These are phyloP conservation scores for Taeniopygia guttata DNA, from an alignment of 2,797 vertebrate genomes.

Conservation along the genomic window DNA sequence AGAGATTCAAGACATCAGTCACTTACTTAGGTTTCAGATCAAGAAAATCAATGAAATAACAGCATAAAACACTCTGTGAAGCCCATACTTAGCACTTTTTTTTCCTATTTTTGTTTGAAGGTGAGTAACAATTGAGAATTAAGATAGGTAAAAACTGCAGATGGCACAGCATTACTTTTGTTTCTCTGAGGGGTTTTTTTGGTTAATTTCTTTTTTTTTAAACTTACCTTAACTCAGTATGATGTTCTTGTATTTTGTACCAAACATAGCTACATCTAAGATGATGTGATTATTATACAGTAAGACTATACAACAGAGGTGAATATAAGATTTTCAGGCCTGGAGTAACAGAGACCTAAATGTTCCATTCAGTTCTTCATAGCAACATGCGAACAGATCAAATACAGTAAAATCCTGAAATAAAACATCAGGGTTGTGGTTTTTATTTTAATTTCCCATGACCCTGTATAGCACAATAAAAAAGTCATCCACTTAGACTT, in stretches of 20 bases:
- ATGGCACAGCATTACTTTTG: background rate
- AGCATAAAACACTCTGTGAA: rapidly evolving
- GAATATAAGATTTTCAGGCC: background rate
- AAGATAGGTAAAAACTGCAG: background rate
- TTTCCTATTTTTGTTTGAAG: background rate
- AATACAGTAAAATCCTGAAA: background rate
- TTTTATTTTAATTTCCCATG: constrained; percentile 41
- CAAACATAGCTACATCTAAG: background rate
- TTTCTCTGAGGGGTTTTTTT: background rate
- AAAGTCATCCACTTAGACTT: constrained; percentile 21
- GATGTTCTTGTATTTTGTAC: background rate
- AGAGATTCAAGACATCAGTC: background rate
- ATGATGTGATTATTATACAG: background rate
- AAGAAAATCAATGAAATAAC: background rate
- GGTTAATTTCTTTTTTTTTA: background rate
- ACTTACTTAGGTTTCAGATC: background rate
- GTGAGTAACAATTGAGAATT: background rate
- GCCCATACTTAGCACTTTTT: rapidly evolving
- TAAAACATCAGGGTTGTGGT: background rate
- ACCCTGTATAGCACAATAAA: background rate
- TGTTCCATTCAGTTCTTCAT: background rate
- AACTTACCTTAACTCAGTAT: background rate
- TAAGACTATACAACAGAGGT: background rate
- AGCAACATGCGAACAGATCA: background rate
- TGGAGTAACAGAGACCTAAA: background rate